These are phyloP conservation scores for Drosophila suboccidentalis DNA, from an alignment of 2,888 invertebrate genomes.

Conservation along the genomic window DNA sequence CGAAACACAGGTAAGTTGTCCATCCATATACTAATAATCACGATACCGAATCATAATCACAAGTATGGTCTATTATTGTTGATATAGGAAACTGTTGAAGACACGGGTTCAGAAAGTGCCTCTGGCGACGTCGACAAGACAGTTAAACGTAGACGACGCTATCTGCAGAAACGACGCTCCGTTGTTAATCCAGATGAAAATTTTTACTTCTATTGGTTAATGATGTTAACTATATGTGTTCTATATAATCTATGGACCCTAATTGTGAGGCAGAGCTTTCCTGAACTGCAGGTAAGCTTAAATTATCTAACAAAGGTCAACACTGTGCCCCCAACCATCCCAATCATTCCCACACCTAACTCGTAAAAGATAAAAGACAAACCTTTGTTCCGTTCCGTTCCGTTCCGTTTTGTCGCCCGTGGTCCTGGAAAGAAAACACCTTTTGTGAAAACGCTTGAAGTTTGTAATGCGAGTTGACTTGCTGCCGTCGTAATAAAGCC, in stretches of 20 bases:
- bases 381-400: conserved; percentile 4
- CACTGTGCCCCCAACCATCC: too few relatives aligned
- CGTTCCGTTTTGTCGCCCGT: conserved; percentile 3
- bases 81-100: conserved; percentile 88
- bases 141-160: conserved; percentile 88
- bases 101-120: conserved; percentile 90
- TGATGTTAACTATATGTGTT: conserved; percentile 94
- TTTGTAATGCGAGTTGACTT: conserved; percentile 63
- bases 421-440: conserved; percentile 37
- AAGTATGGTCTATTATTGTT: background rate
- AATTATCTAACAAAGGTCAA: conserved; percentile 10
- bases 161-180: conserved; percentile 90
- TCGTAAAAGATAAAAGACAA: conserved; percentile 7
- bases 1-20: conserved; percentile 90
- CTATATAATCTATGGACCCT: conserved; percentile 98
- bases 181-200: conserved; percentile 98
- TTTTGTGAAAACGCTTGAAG: conserved; percentile 44
- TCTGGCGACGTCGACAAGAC: conserved; percentile 88
- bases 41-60: background rate
- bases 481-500: conserved; percentile 52
- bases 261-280: conserved; percentile 97
- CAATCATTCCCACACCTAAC: background rate
- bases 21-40: background rate
- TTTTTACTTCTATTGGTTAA: conserved; percentile 98
- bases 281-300: conserved; percentile 90